Percentiles rank a stretch among this genome's conserved stretches.
These are phyloP conservation scores for Aphyosemion australe DNA, from an alignment of 2,113 vertebrate genomes.

Conservation along the genomic window DNA sequence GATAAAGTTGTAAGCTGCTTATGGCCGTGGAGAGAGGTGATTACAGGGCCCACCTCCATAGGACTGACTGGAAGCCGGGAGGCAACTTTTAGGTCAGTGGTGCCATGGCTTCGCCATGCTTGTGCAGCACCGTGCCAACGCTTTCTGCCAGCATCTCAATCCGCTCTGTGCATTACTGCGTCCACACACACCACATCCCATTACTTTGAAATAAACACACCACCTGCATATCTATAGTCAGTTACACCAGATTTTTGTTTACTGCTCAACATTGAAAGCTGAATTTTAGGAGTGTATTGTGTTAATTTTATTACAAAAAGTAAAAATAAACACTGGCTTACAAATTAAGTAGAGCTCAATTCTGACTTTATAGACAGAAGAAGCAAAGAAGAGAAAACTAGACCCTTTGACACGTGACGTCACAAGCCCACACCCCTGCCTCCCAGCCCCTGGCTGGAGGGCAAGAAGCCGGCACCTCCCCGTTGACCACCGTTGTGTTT, in stretches of 20 bases:
- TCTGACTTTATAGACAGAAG: too few relatives aligned
- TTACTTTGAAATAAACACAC: conserved; percentile 59
- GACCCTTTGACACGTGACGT: too few relatives aligned
- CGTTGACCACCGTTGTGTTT: too few relatives aligned
- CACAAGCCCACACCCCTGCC: too few relatives aligned
- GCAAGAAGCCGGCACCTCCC: too few relatives aligned
- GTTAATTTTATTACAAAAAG: too few relatives aligned
- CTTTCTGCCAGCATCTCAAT: conserved; percentile 30
- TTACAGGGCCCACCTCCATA: conserved; percentile 76
- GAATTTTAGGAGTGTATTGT: too few relatives aligned
- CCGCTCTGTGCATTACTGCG: conserved; percentile 20
- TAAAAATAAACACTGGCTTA: too few relatives aligned
- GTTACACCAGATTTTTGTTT: not conserved
- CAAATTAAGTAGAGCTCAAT: too few relatives aligned
- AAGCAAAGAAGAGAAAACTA: too few relatives aligned
- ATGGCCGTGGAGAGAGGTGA: conserved; percentile 77
- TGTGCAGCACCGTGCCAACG: conserved; percentile 37
- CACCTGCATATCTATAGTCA: conserved; percentile 31
- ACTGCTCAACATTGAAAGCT: not conserved
- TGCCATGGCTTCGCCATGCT: conserved; percentile 50
- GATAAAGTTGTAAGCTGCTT: conserved; percentile 82
- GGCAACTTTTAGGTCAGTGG: conserved; percentile 75
- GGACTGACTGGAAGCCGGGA: conserved; percentile 64
- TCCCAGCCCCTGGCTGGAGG: too few relatives aligned
- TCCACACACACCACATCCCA: conserved; percentile 14